These are phyloP conservation scores for Argyra leucocephala DNA, from an alignment of 2,888 invertebrate species.

Conservation along the genomic window DNA sequence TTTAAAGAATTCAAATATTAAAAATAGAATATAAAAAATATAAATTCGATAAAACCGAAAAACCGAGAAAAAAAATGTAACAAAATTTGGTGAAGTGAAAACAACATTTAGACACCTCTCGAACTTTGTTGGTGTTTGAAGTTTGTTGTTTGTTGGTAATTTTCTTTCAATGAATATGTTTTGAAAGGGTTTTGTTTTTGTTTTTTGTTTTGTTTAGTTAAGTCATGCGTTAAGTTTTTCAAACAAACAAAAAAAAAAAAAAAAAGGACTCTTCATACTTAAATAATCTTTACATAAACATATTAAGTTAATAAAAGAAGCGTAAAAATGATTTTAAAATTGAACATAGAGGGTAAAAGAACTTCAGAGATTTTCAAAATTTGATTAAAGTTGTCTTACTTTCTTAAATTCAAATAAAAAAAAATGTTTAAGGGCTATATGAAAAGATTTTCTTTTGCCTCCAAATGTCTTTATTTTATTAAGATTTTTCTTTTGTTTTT, in stretches of 20 bases:
- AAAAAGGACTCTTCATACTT: too few species aligned
- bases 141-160: not conserved
- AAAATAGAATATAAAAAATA: not conserved
- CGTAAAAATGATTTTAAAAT: not conserved
- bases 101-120: not conserved
- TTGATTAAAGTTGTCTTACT: not conserved
- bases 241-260: not conserved
- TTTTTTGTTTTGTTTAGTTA: not conserved
- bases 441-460: too few species aligned
- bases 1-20: not conserved
- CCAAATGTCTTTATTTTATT: too few species aligned
- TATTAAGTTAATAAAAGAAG: not conserved
- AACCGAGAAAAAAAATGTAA: not conserved
- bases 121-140: not conserved
- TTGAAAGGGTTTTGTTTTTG: not conserved
- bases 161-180: not conserved
- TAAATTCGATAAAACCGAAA: not conserved
- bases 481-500: too few species aligned
- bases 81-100: not conserved
- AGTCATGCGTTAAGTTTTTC: not conserved
- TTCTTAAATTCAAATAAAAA: not conserved
- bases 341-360: too few species aligned
- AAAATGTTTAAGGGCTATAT: too few species aligned
- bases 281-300: too few species aligned
- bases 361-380: not conserved